phyloP scores from a whole-genome alignment of 2,113 vertebrate species.

The Gorsachius goisagi region DNA sequence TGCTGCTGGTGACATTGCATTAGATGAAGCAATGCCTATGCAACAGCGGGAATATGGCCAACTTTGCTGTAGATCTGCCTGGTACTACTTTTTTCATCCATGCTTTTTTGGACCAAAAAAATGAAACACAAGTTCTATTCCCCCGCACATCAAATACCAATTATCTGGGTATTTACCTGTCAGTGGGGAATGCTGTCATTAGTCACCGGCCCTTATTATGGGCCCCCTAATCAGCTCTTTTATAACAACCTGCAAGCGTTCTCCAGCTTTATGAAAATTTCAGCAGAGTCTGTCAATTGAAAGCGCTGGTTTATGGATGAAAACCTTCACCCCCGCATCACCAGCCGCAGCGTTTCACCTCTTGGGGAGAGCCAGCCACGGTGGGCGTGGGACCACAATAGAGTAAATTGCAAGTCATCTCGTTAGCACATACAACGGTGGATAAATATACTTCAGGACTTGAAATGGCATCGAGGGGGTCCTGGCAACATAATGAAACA shows the following conservation, averaged over 20 bases:
- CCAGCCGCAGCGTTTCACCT: not conserved
- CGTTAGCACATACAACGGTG: accelerated
- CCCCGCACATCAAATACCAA: not conserved
- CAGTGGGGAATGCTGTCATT: not conserved
- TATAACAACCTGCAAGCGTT: not conserved
- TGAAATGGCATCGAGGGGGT: not conserved
- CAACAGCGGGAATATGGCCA: not conserved
- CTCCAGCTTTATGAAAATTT: not conserved
- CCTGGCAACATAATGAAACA: not conserved
- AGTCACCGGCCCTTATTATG: not conserved
- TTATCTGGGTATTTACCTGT: not conserved
- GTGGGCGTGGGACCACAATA: not conserved
- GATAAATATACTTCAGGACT: not conserved
- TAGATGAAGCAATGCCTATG: not conserved
- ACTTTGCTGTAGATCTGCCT: not conserved
- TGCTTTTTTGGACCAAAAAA: not conserved
- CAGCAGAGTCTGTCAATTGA: not conserved
- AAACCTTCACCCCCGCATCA: not conserved
- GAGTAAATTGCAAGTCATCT: not conserved
- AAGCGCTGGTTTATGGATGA: not conserved
- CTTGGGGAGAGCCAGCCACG: not conserved
- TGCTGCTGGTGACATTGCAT: not conserved
- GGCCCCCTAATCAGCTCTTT: not conserved
- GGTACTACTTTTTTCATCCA: not conserved
- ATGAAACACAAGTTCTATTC: not conserved